These are phyloP conservation scores for Neoarius graeffei DNA, from an alignment of 2,113 vertebrate genomes.

Conservation along the genomic window DNA sequence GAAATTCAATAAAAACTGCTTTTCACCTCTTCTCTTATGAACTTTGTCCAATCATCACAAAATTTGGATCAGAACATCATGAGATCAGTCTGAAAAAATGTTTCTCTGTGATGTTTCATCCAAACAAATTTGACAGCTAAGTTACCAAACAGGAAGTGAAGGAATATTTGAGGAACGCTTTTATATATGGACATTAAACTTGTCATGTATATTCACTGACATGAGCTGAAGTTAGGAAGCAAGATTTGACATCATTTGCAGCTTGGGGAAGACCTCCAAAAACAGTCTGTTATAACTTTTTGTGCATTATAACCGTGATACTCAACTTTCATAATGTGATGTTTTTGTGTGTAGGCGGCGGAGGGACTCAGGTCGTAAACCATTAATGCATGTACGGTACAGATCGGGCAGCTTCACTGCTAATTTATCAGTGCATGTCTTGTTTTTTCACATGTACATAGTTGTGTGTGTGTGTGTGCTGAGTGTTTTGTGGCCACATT, in stretches of 20 bases:
- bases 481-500: constrained; percentile 13
- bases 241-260: background rate
- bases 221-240: background rate
- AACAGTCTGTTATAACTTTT: too few species aligned
- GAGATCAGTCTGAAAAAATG: background rate
- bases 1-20: background rate
- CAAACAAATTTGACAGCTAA: background rate
- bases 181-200: background rate
- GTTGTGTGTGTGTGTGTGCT: constrained; percentile 6
- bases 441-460: background rate
- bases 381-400: background rate
- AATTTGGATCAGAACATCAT: background rate
- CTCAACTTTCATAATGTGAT: background rate
- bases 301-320: background rate
- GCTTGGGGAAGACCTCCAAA: background rate
- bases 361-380: background rate
- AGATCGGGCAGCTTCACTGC: background rate
- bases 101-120: background rate
- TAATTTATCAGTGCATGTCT: background rate
- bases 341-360: background rate
- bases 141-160: background rate
- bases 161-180: background rate
- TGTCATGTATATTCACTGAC: background rate
- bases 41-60: background rate
- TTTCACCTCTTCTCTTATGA: background rate